phyloP scores from a whole-genome alignment of 2,113 vertebrate species.

The Nothocercus julius region DNA sequence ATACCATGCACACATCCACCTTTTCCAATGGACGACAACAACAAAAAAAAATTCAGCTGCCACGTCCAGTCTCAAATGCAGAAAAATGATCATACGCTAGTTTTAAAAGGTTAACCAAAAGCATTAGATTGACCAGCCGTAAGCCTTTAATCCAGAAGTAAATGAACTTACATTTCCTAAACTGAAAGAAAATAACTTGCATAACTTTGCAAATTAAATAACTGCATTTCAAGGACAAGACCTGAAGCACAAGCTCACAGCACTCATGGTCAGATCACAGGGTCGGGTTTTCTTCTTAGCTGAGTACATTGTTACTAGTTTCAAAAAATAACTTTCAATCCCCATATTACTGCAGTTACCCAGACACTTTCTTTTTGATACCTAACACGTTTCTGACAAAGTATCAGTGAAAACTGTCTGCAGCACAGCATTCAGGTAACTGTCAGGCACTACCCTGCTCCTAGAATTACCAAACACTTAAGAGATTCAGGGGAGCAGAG shows the following conservation, averaged over 20 bases:
- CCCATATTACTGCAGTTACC: background rate
- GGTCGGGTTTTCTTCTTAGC: background rate
- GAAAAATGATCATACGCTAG: background rate
- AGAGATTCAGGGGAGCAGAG: background rate
- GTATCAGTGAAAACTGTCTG: background rate
- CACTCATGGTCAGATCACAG: background rate
- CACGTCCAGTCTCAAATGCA: background rate
- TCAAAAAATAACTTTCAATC: background rate
- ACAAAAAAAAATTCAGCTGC: background rate
- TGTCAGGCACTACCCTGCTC: background rate
- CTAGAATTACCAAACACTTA: background rate
- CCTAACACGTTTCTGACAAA: background rate
- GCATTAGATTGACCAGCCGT: background rate
- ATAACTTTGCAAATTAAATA: background rate
- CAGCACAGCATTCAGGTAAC: background rate
- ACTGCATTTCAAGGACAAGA: background rate
- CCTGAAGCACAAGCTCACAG: background rate
- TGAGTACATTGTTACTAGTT: background rate
- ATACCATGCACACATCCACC: accelerated
- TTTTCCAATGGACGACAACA: background rate
- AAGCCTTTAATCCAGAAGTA: background rate
- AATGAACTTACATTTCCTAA: background rate
- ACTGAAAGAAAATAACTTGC: background rate
- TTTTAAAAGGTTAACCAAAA: background rate
- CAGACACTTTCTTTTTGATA: background rate